These are phyloP conservation scores for Micromys minutus DNA, from an alignment of 2,113 vertebrate genomes.

Conservation along the genomic window DNA sequence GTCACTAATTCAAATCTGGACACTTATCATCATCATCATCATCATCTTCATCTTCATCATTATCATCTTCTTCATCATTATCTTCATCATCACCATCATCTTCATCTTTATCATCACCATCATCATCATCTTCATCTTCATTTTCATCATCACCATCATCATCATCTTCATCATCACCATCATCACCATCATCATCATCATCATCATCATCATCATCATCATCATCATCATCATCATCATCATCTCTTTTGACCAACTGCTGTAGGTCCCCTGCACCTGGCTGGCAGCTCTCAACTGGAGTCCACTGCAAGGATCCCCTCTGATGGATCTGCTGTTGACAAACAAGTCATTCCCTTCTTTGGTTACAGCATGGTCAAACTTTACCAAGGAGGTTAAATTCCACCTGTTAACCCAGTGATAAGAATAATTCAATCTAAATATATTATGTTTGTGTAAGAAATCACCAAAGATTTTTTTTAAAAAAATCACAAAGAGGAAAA, in stretches of 20 bases:
- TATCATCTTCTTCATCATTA: background rate
- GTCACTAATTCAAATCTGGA: background rate
- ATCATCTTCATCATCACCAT: background rate
- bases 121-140: too few relatives aligned
- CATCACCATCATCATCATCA: too few relatives aligned
- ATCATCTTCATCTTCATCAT: too few relatives aligned
- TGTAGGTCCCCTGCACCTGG: background rate
- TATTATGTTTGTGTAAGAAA: too few relatives aligned
- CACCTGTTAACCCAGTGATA: background rate
- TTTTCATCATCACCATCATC: too few relatives aligned
- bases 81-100: background rate
- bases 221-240: background rate
- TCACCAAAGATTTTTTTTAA: background rate
- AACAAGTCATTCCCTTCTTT: too few relatives aligned
- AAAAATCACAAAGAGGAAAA: background rate
- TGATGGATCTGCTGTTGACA: rapidly evolving
- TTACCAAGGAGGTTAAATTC: background rate
- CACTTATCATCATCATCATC: too few relatives aligned
- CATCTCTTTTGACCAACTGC: background rate
- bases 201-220: too few relatives aligned
- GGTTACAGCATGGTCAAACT: rapidly evolving
- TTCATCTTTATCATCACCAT: too few relatives aligned
- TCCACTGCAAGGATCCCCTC: too few relatives aligned
- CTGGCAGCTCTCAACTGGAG: background rate
- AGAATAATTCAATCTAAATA: background rate